These are phyloP conservation scores for Mycalesis mineus DNA, from an alignment of 2,888 invertebrate genomes.

Conservation along the genomic window DNA sequence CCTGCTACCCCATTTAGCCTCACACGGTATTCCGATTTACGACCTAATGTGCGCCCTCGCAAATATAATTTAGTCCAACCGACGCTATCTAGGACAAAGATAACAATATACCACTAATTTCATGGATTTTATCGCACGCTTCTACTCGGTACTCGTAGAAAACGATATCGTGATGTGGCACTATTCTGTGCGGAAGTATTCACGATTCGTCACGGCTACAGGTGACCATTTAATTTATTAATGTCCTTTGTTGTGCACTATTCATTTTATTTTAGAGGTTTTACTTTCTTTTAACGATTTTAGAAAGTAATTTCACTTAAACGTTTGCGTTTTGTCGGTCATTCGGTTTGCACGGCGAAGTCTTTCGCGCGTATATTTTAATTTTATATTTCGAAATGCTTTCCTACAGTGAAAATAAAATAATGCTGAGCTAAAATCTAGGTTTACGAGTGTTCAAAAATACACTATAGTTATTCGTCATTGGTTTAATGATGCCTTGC, in stretches of 20 bases:
- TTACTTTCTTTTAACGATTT: constrained; percentile 23
- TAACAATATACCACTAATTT: constrained; percentile 48
- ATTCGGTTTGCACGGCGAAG: background rate
- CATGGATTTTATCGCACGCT: constrained; percentile 27
- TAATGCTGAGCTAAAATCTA: background rate
- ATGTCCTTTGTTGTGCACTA: constrained; percentile 18
- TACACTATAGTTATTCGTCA: background rate
- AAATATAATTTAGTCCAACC: constrained; percentile 49
- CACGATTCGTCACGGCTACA: constrained; percentile 19
- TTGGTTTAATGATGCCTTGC: constrained; percentile 7
- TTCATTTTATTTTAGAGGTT: constrained; percentile 18
- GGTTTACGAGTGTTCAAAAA: background rate
- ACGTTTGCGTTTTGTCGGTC: constrained; percentile 10
- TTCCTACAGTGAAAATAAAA: background rate
- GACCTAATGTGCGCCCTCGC: constrained; percentile 28
- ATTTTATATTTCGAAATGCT: constrained; percentile 1
- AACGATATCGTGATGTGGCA: constrained; percentile 22
- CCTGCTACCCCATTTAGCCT: constrained; percentile 54
- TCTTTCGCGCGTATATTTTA: background rate
- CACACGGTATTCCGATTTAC: constrained; percentile 32
- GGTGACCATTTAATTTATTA: constrained; percentile 22
- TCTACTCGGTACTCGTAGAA: constrained; percentile 13
- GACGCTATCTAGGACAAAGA: constrained; percentile 41
- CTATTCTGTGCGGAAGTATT: constrained; percentile 19
- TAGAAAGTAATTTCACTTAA: constrained; percentile 14